Evolutionary conservation across 2,113 vertebrate genomes (phyloP), one percentile per base, ranked within the genome.

Genomic region (Hyperopisus bebe): DNA sequence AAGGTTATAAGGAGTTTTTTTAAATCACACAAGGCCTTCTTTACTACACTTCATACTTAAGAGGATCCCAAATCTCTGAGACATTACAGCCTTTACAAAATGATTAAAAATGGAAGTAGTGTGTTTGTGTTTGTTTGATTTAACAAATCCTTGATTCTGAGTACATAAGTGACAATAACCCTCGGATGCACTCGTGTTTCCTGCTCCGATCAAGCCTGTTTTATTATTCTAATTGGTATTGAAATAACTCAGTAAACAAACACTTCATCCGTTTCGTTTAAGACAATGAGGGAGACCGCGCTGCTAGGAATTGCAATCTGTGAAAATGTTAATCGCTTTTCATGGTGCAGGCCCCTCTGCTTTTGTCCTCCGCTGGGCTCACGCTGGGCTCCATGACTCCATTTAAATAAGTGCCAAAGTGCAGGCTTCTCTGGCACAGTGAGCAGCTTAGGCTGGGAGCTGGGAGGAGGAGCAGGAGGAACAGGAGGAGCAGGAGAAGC

Each of bases 241-340:
- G 93, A 95, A 95, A 94, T 91, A 93, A 92, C 58, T 90, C 88
- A 94, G 92, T 93, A 94, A 94, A 94, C 95, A 95, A 94, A 95
- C 95, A 94, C 94, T 94, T 91, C 90, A 92, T 94, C 92, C 85
- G 50, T 94, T 95, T 88, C 91, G 92, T 89, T 93, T 90, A 89
- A 94, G 93, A 94, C 92, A 94, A 94, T 90, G 86, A 91, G 17
- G 8, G 85, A 8, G 83, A 90, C 86, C 15, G 93, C 47, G 74
- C 92, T 86, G 92, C 91, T 89, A 90, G 50, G 93, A 94, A 95
- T 95, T 92, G 85, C 92, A 89, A 94, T 95, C 92, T 94, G 92
- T 94, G 93, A 94, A 70, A 94, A 95, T 95, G 94, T 86, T 95
- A 95, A 96, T 95, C 93, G 91, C 91, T 91, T 94, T 95, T 95